These are phyloP conservation scores for Wiebesia pumilae DNA, from an alignment of 1,140 invertebrate genomes.

Conservation along the genomic window DNA sequence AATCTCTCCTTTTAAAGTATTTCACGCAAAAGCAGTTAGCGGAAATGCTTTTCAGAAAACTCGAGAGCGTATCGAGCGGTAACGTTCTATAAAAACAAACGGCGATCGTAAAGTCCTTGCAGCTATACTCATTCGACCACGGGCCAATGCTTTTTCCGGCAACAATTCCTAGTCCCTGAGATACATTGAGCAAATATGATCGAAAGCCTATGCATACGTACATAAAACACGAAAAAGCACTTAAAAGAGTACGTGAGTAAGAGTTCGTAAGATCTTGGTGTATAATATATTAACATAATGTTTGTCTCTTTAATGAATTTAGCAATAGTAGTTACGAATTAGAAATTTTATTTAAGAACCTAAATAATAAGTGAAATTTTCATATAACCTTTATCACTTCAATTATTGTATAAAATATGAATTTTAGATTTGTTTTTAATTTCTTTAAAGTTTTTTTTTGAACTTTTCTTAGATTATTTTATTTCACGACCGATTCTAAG, in stretches of 20 bases:
- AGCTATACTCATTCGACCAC: background rate
- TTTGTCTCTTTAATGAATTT: background rate
- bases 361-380: background rate
- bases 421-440: too few relatives aligned
- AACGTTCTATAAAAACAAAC: slow-evolving; percentile 36
- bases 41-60: slow-evolving; percentile 13
- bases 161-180: background rate
- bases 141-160: background rate
- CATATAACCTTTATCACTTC: too few relatives aligned
- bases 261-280: too few relatives aligned
- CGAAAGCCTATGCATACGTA: background rate
- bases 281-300: background rate
- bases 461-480: too few relatives aligned
- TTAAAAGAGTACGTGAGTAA: background rate
- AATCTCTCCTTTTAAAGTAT: background rate
- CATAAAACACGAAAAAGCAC: background rate
- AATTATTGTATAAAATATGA: too few relatives aligned
- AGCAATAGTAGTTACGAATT: background rate
- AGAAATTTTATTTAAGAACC: background rate
- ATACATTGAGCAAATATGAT: background rate
- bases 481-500: too few relatives aligned
- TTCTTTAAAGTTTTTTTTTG: too few relatives aligned
- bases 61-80: background rate
- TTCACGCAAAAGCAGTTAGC: slow-evolving; percentile 15
- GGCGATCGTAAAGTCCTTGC: slow-evolving; percentile 13